Evolutionary conservation across 2,113 vertebrate genomes (phyloP).

Genomic region (Rhadina sibilatrix): DNA sequence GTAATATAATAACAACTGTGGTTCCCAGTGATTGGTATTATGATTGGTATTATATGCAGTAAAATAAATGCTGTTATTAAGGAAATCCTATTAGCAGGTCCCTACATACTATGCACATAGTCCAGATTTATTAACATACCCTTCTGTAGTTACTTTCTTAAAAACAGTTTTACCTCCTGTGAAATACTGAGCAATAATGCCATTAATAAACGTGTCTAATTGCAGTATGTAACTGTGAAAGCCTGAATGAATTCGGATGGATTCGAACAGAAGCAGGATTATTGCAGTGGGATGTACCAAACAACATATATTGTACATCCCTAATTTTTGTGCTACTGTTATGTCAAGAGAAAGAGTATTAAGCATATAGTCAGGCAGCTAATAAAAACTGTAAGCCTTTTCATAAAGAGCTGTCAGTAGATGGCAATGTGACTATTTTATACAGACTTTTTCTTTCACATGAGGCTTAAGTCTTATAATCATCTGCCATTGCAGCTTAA

Average conservation of each 20-base stretch:
- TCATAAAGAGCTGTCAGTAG: conserved; percentile 75
- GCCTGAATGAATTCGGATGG: conserved; percentile 26
- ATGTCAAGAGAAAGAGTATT: background rate
- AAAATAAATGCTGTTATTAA: conserved; percentile 73
- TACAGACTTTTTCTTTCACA: conserved; percentile 39
- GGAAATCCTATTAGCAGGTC: conserved; percentile 73
- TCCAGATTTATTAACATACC: conserved; percentile 64
- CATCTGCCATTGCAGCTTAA: conserved; percentile 68
- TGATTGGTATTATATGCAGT: conserved; percentile 21
- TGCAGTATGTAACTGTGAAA: conserved; percentile 60
- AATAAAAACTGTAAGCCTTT: conserved; percentile 34
- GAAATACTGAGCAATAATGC: conserved; percentile 64
- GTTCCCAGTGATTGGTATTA: conserved; percentile 59
- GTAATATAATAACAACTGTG: conserved; percentile 33
- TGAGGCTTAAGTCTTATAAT: conserved; percentile 48
- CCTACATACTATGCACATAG: conserved; percentile 10
- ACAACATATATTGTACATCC: background rate
- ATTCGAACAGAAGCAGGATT: conserved; percentile 43
- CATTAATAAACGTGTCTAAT: conserved; percentile 72
- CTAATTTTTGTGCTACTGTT: background rate
- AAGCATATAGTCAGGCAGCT: conserved; percentile 27
- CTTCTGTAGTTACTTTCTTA: conserved; percentile 62
- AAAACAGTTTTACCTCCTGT: conserved; percentile 63
- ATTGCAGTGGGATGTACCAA: conserved; percentile 26
- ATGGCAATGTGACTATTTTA: conserved; percentile 81